A percentile compares a stretch with the other conserved stretches of the same genome.
phyloP scores from a whole-genome alignment of 2,888 invertebrate genomes.

The Plagodis pulveraria region DNA sequence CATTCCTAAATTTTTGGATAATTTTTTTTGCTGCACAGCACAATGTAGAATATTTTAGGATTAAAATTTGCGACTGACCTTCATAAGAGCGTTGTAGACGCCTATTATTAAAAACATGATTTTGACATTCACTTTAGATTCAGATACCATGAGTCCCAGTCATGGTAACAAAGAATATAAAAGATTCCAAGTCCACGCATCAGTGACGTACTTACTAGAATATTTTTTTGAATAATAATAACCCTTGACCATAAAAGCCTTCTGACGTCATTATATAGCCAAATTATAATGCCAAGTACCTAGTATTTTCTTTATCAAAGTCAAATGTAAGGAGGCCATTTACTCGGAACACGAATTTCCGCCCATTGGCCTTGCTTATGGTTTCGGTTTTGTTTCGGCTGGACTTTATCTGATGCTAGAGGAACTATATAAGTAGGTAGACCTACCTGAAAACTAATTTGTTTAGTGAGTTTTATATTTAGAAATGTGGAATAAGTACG shows the following conservation, averaged over 20 bases:
- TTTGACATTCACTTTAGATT: too few relatives aligned
- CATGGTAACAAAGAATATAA: too few relatives aligned
- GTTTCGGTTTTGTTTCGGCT: conserved; percentile 32
- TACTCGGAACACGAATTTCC: conserved; percentile 43
- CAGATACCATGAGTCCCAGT: too few relatives aligned
- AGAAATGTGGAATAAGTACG: background rate
- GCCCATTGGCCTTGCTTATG: conserved; percentile 42
- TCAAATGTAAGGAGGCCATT: conserved; percentile 44
- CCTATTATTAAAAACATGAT: too few relatives aligned
- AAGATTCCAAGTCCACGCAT: background rate
- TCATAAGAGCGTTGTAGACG: too few relatives aligned
- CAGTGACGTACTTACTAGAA: conserved; percentile 23
- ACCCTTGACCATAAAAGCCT: conserved; percentile 20
- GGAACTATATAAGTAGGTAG: conserved; percentile 8
- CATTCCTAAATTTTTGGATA: too few relatives aligned
- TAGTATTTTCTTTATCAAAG: conserved; percentile 37
- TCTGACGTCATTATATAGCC: conserved; percentile 39
- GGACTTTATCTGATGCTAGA: conserved; percentile 34
- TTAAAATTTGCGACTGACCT: too few relatives aligned
- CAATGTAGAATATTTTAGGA: too few relatives aligned
- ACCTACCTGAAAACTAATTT: background rate
- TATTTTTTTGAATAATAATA: conserved; percentile 8
- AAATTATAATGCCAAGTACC: conserved; percentile 36
- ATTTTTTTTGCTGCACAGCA: too few relatives aligned
- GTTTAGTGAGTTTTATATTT: background rate